These are phyloP conservation scores for Ecliptopera silaceata DNA, from an alignment of 2,888 invertebrate species.

Conservation along the genomic window DNA sequence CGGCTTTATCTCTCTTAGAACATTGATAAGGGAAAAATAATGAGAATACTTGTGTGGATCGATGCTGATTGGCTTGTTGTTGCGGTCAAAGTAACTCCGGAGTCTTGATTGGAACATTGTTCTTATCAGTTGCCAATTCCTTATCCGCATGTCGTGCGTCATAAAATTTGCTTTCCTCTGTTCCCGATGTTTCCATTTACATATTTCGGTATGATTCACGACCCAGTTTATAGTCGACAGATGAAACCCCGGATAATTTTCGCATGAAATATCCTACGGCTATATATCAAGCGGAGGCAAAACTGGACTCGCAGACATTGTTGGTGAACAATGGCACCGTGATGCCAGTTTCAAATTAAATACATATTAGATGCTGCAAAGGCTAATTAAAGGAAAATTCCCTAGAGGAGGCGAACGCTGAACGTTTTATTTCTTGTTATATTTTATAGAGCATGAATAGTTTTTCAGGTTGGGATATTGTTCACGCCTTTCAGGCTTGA, in stretches of 20 bases:
- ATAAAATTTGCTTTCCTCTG: slow-evolving; percentile 47
- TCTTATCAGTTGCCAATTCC: slow-evolving; percentile 16
- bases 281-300: slow-evolving; percentile 30
- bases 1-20: slow-evolving; percentile 68
- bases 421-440: slow-evolving; percentile 16
- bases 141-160: slow-evolving; percentile 38
- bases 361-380: slow-evolving; percentile 15
- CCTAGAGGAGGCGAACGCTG: not conserved
- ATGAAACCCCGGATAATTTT: slow-evolving; percentile 52
- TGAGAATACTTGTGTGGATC: slow-evolving; percentile 69
- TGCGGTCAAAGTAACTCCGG: slow-evolving; percentile 57
- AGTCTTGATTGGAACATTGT: slow-evolving; percentile 30
- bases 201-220: slow-evolving; percentile 50
- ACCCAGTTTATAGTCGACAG: slow-evolving; percentile 50
- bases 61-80: slow-evolving; percentile 72
- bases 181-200: slow-evolving; percentile 56
- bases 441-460: slow-evolving; percentile 14
- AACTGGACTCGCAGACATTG: slow-evolving; percentile 32
- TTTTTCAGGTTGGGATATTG: slow-evolving; percentile 9
- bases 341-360: slow-evolving; percentile 8
- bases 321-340: slow-evolving; percentile 25
- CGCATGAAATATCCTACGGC: slow-evolving; percentile 46
- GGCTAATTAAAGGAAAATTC: slow-evolving; percentile 2
- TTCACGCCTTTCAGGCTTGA: slow-evolving; percentile 42
- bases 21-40: slow-evolving; percentile 76